These are phyloP conservation scores for Saguinus midas DNA, from an alignment of 2,113 vertebrate species.

Conservation along the genomic window DNA sequence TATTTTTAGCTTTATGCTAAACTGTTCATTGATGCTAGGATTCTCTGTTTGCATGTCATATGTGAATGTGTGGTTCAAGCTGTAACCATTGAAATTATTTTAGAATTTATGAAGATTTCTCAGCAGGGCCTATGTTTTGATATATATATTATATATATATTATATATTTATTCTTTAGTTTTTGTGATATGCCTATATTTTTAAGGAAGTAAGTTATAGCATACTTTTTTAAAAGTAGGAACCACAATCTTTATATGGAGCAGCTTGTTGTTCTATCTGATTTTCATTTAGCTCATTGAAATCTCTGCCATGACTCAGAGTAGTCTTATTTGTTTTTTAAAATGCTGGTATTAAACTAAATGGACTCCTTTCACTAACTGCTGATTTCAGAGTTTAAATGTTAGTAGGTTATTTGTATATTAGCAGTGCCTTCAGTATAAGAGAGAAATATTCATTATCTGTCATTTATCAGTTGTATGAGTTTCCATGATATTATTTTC, in stretches of 20 bases:
- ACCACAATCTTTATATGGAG: constrained; percentile 50
- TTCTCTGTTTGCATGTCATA: constrained; percentile 53
- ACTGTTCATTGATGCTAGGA: background rate
- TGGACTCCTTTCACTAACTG: constrained; percentile 29
- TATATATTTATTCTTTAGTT: constrained; percentile 43
- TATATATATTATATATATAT: background rate
- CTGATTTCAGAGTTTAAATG: constrained; percentile 21
- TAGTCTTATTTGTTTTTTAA: background rate
- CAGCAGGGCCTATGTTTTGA: constrained; percentile 11
- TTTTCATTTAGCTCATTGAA: constrained; percentile 33
- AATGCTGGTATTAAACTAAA: constrained; percentile 26
- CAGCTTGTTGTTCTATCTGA: constrained; percentile 2
- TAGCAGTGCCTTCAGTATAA: constrained; percentile 68
- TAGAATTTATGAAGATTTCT: constrained; percentile 54
- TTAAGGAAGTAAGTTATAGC: constrained; percentile 66
- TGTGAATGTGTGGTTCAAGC: background rate
- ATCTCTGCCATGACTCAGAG: background rate
- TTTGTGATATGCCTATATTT: constrained; percentile 73
- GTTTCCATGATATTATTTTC: constrained; percentile 38
- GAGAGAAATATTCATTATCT: constrained; percentile 7
- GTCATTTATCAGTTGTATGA: background rate
- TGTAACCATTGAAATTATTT: constrained; percentile 61
- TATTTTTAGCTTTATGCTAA: constrained; percentile 31
- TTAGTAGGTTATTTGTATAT: background rate
- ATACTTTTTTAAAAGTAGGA: constrained; percentile 63